Evolutionary conservation across 2,113 vertebrate species (phyloP).

Genomic region (Merops nubicus): DNA sequence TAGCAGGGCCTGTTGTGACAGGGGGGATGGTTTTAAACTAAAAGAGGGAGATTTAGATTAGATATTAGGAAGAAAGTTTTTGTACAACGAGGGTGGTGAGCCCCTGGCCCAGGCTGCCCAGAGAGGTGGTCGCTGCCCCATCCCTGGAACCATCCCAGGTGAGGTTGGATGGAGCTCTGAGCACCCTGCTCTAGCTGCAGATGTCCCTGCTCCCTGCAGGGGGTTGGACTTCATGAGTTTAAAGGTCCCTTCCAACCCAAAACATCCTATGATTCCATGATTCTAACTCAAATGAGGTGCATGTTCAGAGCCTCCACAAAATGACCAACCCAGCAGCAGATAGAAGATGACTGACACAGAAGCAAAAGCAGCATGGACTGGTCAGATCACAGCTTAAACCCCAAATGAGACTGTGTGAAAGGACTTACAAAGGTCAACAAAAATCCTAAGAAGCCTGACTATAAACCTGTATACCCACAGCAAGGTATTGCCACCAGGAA

Average conservation of each 20-base stretch:
- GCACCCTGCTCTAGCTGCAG: neutral
- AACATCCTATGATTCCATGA: neutral
- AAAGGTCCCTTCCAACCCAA: neutral
- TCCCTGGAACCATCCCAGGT: neutral
- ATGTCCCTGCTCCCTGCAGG: neutral
- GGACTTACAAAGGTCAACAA: neutral
- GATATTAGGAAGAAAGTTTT: neutral
- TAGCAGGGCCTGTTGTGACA: neutral
- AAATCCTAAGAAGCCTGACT: neutral
- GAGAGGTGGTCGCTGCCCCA: neutral
- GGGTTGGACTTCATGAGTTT: neutral
- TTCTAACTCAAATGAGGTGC: neutral
- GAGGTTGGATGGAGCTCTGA: neutral
- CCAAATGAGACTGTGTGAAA: accelerated
- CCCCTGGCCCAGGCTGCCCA: neutral
- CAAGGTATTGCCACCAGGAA: neutral
- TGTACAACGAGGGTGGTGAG: neutral
- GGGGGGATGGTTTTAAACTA: neutral
- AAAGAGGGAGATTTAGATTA: neutral
- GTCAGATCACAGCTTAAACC: neutral
- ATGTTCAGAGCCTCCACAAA: neutral
- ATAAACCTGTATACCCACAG: neutral
- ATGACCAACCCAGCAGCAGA: neutral
- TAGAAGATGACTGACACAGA: neutral
- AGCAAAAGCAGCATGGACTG: neutral